These are phyloP conservation scores for Ciconia maguari DNA, from an alignment of 2,113 vertebrate genomes.

Conservation along the genomic window DNA sequence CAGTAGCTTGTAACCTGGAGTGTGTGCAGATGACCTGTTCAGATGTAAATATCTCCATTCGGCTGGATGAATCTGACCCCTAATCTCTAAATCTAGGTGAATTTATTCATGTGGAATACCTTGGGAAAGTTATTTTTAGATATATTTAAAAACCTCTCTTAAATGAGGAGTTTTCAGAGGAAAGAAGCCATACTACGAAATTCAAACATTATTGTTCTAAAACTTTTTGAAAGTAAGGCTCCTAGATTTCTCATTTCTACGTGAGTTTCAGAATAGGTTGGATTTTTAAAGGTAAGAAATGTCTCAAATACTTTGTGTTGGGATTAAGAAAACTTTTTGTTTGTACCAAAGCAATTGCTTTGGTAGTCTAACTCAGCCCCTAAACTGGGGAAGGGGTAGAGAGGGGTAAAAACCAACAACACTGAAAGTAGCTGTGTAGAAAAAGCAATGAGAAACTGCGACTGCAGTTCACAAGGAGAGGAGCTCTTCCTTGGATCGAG, in stretches of 20 bases:
- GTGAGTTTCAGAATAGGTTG: background rate
- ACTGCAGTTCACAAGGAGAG: background rate
- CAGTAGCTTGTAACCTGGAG: background rate
- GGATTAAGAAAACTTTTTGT: background rate
- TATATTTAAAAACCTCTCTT: background rate
- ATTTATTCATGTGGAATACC: background rate
- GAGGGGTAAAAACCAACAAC: accelerated
- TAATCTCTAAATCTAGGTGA: background rate
- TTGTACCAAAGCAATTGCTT: background rate
- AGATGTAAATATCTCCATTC: background rate
- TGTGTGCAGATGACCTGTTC: background rate
- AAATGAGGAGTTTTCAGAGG: background rate
- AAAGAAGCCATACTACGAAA: background rate
- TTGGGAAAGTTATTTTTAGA: background rate
- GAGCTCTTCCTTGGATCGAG: background rate
- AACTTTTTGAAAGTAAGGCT: background rate
- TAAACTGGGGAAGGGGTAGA: background rate
- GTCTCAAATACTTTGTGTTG: background rate
- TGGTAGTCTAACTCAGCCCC: background rate
- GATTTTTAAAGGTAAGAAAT: background rate
- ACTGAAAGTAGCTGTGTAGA: background rate
- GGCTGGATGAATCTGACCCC: background rate
- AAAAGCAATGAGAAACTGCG: background rate
- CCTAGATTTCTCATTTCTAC: background rate
- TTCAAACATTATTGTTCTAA: accelerated